Conservation (phyloP, 2,797 vertebrate species). For the Enteromius argenteus region DNA sequence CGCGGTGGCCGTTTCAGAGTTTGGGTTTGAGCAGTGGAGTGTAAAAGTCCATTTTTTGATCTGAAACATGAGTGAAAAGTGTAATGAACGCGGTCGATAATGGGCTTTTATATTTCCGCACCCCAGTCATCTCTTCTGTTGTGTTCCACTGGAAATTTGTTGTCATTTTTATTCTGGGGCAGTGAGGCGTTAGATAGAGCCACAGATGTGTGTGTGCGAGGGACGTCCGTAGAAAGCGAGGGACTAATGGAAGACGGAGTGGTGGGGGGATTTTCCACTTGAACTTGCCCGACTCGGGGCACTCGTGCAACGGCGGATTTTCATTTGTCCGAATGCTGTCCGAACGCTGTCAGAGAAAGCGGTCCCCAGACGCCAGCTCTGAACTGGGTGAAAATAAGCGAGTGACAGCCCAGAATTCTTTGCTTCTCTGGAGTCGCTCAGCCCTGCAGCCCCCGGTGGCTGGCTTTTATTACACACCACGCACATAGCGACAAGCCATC, state of each 20-base stretch:
- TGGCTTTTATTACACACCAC: conserved; percentile 55
- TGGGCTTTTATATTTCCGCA: conserved; percentile 78
- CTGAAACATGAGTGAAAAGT: conserved; percentile 89
- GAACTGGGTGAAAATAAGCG: conserved; percentile 57
- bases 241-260: conserved; percentile 48
- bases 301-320: conserved; percentile 72
- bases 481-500: conserved; percentile 3
- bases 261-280: conserved; percentile 75
- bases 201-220: conserved; percentile 65
- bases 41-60: conserved; percentile 88
- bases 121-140: conserved; percentile 64
- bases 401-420: conserved; percentile 52
- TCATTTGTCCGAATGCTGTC: conserved; percentile 76
- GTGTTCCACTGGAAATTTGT: conserved; percentile 79
- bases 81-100: conserved; percentile 88
- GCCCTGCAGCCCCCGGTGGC: conserved; percentile 43
- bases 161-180: conserved; percentile 84
- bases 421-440: conserved; percentile 35
- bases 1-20: conserved; percentile 70
- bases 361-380: conserved; percentile 59
- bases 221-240: conserved; percentile 50
- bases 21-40: conserved; percentile 75
- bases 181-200: conserved; percentile 72
- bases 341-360: conserved; percentile 60
- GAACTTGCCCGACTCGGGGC: conserved; percentile 77